Evolutionary conservation across 2,797 vertebrate species (phyloP).

Genomic region (Ptychadena robeensis): DNA sequence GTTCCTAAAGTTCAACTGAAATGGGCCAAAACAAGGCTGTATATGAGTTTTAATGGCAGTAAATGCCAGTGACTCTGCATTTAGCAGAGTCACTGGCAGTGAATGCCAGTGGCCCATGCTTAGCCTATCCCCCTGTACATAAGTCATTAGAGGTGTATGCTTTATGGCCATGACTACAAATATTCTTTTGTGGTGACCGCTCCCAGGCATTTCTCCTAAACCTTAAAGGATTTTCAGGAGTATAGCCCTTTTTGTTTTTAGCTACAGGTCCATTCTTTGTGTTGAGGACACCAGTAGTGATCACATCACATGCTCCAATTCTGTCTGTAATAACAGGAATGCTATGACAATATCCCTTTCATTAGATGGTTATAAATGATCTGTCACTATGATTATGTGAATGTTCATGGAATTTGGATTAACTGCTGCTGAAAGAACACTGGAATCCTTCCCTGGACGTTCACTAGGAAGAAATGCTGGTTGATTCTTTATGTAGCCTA

Average conservation of each 20-base stretch:
- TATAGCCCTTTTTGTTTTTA: background rate
- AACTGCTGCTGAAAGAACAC: background rate
- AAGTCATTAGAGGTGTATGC: background rate
- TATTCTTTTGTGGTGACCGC: background rate
- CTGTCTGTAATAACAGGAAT: background rate
- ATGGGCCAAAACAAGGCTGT: no score
- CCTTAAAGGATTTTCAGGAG: background rate
- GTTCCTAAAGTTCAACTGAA: no score
- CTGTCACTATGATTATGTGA: background rate
- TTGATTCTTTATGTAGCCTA: background rate
- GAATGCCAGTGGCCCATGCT: no score
- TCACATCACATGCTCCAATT: slow-evolving; percentile 10
- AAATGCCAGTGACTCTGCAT: no score
- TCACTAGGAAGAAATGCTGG: background rate
- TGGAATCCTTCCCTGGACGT: background rate
- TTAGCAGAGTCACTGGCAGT: no score
- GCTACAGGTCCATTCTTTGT: background rate
- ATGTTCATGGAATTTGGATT: background rate
- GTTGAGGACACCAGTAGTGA: slow-evolving; percentile 3
- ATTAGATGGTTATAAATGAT: background rate
- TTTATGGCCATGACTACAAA: background rate
- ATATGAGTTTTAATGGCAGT: no score
- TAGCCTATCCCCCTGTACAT: no score
- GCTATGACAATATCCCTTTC: background rate
- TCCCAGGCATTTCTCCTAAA: background rate